Evolutionary conservation across 1,140 invertebrate species (phyloP), one percentile per base, ranked within the genome.

Genomic region (Danaus melanippus): DNA sequence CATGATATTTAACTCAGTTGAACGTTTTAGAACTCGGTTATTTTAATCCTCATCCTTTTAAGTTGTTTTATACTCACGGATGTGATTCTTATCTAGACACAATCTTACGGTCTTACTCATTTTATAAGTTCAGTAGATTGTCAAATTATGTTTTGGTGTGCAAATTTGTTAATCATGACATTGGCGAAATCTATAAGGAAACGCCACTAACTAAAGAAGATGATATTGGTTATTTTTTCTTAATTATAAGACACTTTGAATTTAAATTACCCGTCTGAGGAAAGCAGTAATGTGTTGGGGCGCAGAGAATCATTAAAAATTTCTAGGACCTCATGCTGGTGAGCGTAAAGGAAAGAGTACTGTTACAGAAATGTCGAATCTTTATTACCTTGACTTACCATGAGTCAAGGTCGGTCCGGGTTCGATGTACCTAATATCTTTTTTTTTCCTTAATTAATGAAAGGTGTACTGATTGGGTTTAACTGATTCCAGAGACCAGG

Each of bases 311-410:
- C 49, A 60, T 60, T 59, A 12, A 9, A 60, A 32, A 51, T 47
- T 55, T 47, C 44, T 43, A 54, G 46, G 40, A 52, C 46, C 44
- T 17, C 42, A 32, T 21, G 17, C 50, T 44, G 43, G 47, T 42
- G 53, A 42, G 39, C 42, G 4, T 55, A 45, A 62, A 63, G 62
- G 51, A 61, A 65, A 65, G 53, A 60, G 55, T 70, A 67, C 68
- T 67, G 68, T 71, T 67, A 71, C 60, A 68, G 62, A 67, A 66
- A 66, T 65, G 60, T 50, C 57, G 61, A 63, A 62, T 64, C 64
- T 69, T 69, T 69, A 65, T 64, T 62, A 54, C 54, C 61, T 62
- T 51, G 57, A 52, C 60, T 68, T 66, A 60, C 62, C 62, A 71
- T 41, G 47, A 49, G 39, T 40, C 54, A 57, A 56, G 54, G 59